These are phyloP conservation scores for Caenorhabditis tropicalis DNA, from an alignment of 1,140 invertebrate genomes.

Conservation along the genomic window DNA sequence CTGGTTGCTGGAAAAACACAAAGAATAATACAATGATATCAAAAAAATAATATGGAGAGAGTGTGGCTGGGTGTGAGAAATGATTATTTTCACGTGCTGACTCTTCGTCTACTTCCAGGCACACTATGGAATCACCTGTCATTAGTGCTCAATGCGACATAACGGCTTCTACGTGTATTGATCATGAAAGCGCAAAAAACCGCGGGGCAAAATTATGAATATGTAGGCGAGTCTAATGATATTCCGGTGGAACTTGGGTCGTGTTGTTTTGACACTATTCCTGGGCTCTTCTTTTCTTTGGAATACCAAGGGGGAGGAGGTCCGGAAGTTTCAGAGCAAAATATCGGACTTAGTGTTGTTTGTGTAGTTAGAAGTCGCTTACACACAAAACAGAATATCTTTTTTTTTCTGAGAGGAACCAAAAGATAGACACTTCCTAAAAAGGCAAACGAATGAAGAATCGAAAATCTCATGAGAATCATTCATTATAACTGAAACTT, in stretches of 20 bases:
- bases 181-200: not conserved
- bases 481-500: conserved; percentile 37
- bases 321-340: conserved; percentile 19
- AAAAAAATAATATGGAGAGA: not conserved
- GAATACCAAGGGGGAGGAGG: too few species aligned
- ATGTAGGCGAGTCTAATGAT: conserved; percentile 12
- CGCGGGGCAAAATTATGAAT: not conserved
- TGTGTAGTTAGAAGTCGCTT: not conserved
- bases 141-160: conserved; percentile 34
- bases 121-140: conserved; percentile 27
- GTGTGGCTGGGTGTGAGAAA: not conserved
- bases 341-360: conserved; percentile 29
- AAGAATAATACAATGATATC: not conserved
- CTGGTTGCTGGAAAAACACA: conserved; percentile 46
- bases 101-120: not conserved
- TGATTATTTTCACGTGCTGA: not conserved
- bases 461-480: conserved; percentile 38
- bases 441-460: not conserved
- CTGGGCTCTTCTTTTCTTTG: not conserved
- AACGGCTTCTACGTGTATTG: conserved; percentile 31
- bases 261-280: not conserved
- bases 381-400: not conserved
- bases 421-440: not conserved
- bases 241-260: not conserved
- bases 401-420: not conserved